Evolutionary conservation across 2,797 vertebrate genomes (phyloP).

Genomic region (Tapera naevia): DNA sequence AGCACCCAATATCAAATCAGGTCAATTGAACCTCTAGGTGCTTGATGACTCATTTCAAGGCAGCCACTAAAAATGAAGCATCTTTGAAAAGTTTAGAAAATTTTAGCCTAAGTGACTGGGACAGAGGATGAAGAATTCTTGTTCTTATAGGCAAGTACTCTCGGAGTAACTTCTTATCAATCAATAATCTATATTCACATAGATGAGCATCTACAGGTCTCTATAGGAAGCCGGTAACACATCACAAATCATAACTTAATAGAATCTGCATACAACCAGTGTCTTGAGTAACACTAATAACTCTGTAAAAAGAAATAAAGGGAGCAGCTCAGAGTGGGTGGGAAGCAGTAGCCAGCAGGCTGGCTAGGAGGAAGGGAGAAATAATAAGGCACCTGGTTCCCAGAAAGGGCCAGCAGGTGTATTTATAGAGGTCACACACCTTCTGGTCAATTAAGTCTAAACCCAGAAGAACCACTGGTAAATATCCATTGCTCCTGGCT

Average conservation of each 20-base stretch:
- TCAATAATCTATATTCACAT: neutral
- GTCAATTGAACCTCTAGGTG: neutral
- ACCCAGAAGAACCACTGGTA: slow-evolving; percentile 24
- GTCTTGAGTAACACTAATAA: neutral
- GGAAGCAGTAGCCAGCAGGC: slow-evolving; percentile 27
- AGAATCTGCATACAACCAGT: neutral
- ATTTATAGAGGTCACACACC: neutral
- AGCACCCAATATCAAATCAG: neutral
- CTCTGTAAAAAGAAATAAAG: neutral
- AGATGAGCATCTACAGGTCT: neutral
- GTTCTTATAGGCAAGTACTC: neutral
- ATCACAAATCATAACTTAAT: neutral
- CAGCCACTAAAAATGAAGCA: neutral
- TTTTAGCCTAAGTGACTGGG: neutral
- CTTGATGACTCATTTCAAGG: neutral
- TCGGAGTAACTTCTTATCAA: neutral
- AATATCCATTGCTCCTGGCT: slow-evolving; percentile 53
- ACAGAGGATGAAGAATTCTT: neutral
- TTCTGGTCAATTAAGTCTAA: slow-evolving; percentile 42
- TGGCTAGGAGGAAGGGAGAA: neutral
- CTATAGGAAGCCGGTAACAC: neutral
- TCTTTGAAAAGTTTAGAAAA: neutral
- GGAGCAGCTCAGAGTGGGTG: neutral
- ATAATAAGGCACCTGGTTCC: neutral
- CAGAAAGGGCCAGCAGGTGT: slow-evolving; percentile 13